Evolutionary conservation across 2,113 vertebrate genomes (phyloP), one percentile per base, ranked within the genome.

Genomic region (Scytalopus superciliaris): DNA sequence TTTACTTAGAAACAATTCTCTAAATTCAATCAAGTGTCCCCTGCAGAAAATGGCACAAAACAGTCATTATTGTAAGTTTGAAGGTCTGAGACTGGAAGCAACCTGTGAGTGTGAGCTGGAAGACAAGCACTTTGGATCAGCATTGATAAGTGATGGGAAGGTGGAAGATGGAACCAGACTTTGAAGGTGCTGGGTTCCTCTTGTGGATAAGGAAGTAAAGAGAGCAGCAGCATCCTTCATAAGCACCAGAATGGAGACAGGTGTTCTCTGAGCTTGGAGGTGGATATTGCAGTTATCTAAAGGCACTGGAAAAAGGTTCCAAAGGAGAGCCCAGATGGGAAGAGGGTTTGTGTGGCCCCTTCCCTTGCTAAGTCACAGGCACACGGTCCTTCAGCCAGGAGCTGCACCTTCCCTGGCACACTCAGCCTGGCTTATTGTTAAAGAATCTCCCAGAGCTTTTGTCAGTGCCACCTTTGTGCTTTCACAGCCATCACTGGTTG

Each of bases 201-300:
- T 21, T 37, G 75, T 19, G 59, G 42, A 7, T 60, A 35, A 47
- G 18, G 19, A 64, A 84, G 42, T 49, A 60, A 79, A n/a, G n/a
- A n/a, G n/a, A n/a, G n/a, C n/a, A 76, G 57, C 31, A 92, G 68
- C 86, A 81, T 15, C 11, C 9, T 7, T 55, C 30, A 69, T 39
- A 49, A 90, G 86, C 90, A 93, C 72, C 92, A 78, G 64, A 35
- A 50, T 4, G 33, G 40, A 88, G 56, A 80, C 75, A 60, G n/a
- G 40, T 25, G n/a, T 17, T 55, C 55, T 45, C 14, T 28, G 14
- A 44, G 87, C 82, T 22, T 17, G 25, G 49, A 52, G 33, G 12
- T 76, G 84, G 50, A 40, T 28, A 78, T 7, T 62, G 28, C n/a
- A 66, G 57, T 30, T 59, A 33, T 4, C 89, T 74, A 76, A 95